Base-by-base conservation (phyloP, 2,888 invertebrate species). In the Pterostichus niger region DNA sequence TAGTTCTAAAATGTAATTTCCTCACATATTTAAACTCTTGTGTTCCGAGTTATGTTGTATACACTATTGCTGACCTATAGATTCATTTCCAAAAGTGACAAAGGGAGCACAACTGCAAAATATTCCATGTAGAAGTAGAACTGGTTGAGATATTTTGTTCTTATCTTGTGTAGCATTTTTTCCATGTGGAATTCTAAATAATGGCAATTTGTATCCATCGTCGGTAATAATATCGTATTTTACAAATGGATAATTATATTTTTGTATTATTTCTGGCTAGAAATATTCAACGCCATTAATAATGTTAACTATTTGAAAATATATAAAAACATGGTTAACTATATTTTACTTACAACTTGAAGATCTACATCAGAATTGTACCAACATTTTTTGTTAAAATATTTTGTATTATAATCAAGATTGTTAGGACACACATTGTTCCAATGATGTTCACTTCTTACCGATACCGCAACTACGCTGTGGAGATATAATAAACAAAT, bases 201-300 rank as follows among this genome's bases (percentile, higher is more conserved):
- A 85, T 4, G 90, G 90, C 61, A 91, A 85, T 46, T 91, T 89
- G 86, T 91, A 91, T 3, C 90, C 91, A 88, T 92, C 91, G 83
- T 88, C 87, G 3, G 92, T 91, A 87, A 88, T 89, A 75, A 91
- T 88, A 81, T 89, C 88, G 85, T 91, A 90, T 11, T 88, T 90
- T 84, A 89, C 88, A 0, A 90, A 87, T 44, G 88, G 88, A 85
- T 91, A 91, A 82, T 91, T 91, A 85, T 90, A 89, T 78, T 87
- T 86, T 76, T 85, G 85, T 75, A 91, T 90, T 40, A 91, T 87
- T 59, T 59, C 59, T 31, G 24, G 31, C 59, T 59, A 6, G 7
- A 59, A 59, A 31, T 31, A 59, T 59, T 17, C 6, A 13, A 56
- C 13, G 15, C 3, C 0, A 56, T 15, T 3, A 17, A 17, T 56